Evolutionary conservation across 35 echinoderm and acorn worm genomes (phyloP), one percentile per base, ranked within the genome.

Genomic region (Heliocidaris erythrogramma): DNA sequence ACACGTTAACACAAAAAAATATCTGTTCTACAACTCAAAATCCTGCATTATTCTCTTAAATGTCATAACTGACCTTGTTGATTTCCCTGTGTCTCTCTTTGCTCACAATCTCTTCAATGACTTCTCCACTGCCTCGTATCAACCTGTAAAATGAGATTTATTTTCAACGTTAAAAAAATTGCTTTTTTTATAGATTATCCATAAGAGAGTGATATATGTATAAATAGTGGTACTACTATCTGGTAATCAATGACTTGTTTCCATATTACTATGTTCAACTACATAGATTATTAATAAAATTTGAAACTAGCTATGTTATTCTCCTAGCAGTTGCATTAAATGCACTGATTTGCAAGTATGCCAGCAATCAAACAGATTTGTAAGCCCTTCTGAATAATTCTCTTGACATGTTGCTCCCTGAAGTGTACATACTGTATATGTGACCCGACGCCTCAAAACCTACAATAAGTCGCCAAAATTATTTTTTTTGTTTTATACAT

Each of bases 81-180:
- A 99, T 99, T 93, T 97, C 96, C 85, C 95, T 93, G 78, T 97
- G 98, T 94, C 96, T 96, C 2, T 97, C 96, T 93, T 88, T 97
- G 91, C 96, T 99, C 14, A 99, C 98, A 49, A 99, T 99, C 94
- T 99, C 97, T 95, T 99, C 98, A 31, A 99, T 95, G 32, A 99
- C 97, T 94, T 99, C 98, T 30, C 98, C 98, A 96, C 96, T 96
- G 21, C 98, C 98, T 91, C 90, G 93, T 27, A 99, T 97, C 48
- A 99, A 94, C 88, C 98, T 99, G 94, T 12, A 47, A 89, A 27
- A 5, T 8, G 32, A 89, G 14, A 2, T 18, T 18, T 14, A 48
- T 47, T 89, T 3, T 47, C 87, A 78, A 89, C 30, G 42, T 47
- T 2, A 17, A 9, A 89, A 2, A 17, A 89, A 47, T 18, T 31